Evolutionary conservation across 2,797 vertebrate species (phyloP), one percentile per base, ranked within the genome.

Genomic region (Paguma larvata): DNA sequence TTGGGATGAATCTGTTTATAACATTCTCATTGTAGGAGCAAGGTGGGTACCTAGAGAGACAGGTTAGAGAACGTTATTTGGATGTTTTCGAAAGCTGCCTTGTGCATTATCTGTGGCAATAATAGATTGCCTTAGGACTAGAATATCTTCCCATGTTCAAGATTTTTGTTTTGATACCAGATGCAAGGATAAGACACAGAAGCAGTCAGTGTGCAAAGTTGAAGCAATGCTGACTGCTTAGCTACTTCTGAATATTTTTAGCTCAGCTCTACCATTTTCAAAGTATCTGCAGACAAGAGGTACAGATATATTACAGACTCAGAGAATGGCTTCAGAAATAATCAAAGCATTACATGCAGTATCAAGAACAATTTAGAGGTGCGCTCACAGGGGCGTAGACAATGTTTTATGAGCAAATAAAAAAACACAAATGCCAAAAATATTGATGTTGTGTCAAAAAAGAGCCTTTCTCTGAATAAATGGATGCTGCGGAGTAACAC

Each of bases 241-340:
- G 70, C 70, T 96, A 9, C 83, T 96, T 96, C 32, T 51, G 88
- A 96, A 70, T 98, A 97, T 97, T 97, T 97, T 97, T 95, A 98
- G 93, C 79, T 93, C 97, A 48, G 38, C 62, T 72, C 95, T 46
- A 85, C 94, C 83, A 80, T 83, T 90, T 95, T 92, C 85, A 96
- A 96, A 96, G 95, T 89, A 83, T 67, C 93, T 91, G 83, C 32
- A 89, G 88, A 96, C 73, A 87, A 95, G 85, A 87, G 63, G 48
- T 67, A 89, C 23, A 73, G 94, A 92, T 85, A 89, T 73, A 84
- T 96, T 86, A 94, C 2, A 19, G 44, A 8, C 89, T 94, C 53
- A n/a, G 86, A 91, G 65, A 92, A 95, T 30, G 9, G 32, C 85
- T 97, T 97, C 48, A 41, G 75, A 94, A 96, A 96, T 90, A 89